Base-by-base conservation (phyloP, 2,113 vertebrate species). In the Podiceps cristatus region DNA sequence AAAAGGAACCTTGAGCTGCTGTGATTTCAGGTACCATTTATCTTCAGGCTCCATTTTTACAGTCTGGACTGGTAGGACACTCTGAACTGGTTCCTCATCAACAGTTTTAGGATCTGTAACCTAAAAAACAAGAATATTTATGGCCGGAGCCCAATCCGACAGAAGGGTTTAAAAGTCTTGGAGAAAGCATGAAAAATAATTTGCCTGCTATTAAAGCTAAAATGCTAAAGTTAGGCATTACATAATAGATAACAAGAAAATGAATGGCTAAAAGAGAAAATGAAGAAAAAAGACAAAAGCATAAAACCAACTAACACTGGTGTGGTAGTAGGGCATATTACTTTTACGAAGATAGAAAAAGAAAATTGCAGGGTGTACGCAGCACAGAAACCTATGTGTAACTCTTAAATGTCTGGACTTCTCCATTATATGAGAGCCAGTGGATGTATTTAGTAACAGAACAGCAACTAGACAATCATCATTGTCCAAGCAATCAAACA, bases 1-100 rank as follows among this genome's bases (percentile, higher is more conserved):
- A 66, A 86, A 75, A 53, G 37, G 92, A 96, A 99, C 98, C 98
- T 98, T 98, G 88, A 99, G 94, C 91, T 97, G 97, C n/a, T 98
- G 97, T 86, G 94, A 96, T 93, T 97, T 98, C 86, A 98, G 98
- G 78, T 80, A 87, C 98, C 98, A 97, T 82, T 96, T 97, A 27
- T 94, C 75, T 95, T 98, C 97, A 25, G 94, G 96, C 52, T 98
- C 83, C 23, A 77, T 66, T 79, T 83, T 58, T 47, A 80, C 88
- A 58, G 94, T 66, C 77, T 95, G 97, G 72, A 50, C 86, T 45
- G 88, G 82, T 16, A 64, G 86, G 86, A 74, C 53, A 19, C 76
- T 68, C 78, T 96, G 76, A 84, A 49, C 22, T 11, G 77, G 45
- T 8, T 49, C 94, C 52, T 98, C 85, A 59, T 84, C 68, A 45